These are phyloP conservation scores for Atlantisia rogersi DNA, from an alignment of 2,113 vertebrate species.

Conservation along the genomic window DNA sequence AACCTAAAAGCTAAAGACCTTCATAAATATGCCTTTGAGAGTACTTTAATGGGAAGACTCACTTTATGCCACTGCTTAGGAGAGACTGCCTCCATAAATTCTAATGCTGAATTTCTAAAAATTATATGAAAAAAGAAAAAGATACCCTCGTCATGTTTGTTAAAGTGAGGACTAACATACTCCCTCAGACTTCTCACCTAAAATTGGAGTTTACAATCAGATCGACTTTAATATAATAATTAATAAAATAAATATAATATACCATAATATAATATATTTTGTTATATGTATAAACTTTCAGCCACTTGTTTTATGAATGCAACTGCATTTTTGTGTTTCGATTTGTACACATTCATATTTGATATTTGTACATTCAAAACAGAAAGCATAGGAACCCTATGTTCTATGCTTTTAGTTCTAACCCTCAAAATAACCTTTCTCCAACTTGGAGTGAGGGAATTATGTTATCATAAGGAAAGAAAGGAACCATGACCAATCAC, in stretches of 20 bases:
- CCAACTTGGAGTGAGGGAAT: background rate
- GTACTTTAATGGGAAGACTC: background rate
- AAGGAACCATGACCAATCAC: background rate
- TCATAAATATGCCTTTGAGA: background rate
- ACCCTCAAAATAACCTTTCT: background rate
- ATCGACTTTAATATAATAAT: background rate
- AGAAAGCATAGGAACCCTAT: background rate
- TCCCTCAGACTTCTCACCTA: background rate
- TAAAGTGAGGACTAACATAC: background rate
- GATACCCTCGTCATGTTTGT: rapidly evolving
- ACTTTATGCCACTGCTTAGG: background rate
- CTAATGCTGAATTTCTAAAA: background rate
- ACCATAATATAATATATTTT: too few species aligned
- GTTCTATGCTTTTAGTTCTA: background rate
- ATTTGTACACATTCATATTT: background rate
- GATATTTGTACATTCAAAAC: background rate
- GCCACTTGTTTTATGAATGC: background rate
- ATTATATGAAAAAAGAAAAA: background rate
- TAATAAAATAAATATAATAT: too few species aligned
- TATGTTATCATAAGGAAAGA: background rate
- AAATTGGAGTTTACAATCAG: background rate
- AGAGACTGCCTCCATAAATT: background rate
- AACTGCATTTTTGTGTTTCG: background rate
- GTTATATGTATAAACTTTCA: background rate
- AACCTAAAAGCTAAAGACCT: background rate